These are phyloP conservation scores for Apamea sordens DNA, from an alignment of 2,888 invertebrate species.

Conservation along the genomic window DNA sequence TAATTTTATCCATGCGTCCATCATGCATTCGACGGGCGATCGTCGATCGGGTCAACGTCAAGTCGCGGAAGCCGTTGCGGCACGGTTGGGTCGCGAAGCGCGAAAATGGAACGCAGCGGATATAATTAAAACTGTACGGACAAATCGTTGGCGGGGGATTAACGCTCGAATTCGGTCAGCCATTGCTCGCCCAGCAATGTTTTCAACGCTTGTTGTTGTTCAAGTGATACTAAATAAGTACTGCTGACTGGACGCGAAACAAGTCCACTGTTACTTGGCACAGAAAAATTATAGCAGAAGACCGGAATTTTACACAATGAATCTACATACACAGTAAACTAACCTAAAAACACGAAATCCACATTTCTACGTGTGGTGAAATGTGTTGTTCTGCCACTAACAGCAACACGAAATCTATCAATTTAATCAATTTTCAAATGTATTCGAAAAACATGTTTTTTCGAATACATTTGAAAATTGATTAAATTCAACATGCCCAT, in stretches of 20 bases:
- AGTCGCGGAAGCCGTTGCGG: conserved; percentile 83
- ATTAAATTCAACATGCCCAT: conserved; percentile 32
- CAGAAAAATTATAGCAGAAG: conserved; percentile 9
- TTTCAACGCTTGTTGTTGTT: conserved; percentile 61
- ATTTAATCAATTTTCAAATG: too few species aligned
- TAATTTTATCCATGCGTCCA: conserved; percentile 71
- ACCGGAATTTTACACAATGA: conserved; percentile 4
- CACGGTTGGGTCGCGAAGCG: conserved; percentile 79
- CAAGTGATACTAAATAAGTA: conserved; percentile 52
- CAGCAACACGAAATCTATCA: conserved; percentile 18
- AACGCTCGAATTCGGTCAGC: conserved; percentile 83
- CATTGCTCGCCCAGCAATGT: conserved; percentile 68
- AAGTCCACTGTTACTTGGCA: not conserved
- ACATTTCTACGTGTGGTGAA: conserved; percentile 25
- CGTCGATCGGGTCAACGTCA: conserved; percentile 76
- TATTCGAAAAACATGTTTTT: too few species aligned
- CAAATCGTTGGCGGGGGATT: conserved; percentile 84
- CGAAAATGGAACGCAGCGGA: conserved; percentile 89
- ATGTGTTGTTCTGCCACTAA: conserved; percentile 16
- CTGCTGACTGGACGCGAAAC: conserved; percentile 25
- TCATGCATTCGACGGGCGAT: conserved; percentile 80
- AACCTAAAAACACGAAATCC: conserved; percentile 23
- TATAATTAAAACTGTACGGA: conserved; percentile 88
- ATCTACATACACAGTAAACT: conserved; percentile 18
- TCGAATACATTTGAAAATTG: conserved; percentile 13